A percentile compares a stretch with the other conserved stretches of the same genome.
These are phyloP conservation scores for Tamandua tetradactyla DNA, from an alignment of 2,797 vertebrate species.

Conservation along the genomic window DNA sequence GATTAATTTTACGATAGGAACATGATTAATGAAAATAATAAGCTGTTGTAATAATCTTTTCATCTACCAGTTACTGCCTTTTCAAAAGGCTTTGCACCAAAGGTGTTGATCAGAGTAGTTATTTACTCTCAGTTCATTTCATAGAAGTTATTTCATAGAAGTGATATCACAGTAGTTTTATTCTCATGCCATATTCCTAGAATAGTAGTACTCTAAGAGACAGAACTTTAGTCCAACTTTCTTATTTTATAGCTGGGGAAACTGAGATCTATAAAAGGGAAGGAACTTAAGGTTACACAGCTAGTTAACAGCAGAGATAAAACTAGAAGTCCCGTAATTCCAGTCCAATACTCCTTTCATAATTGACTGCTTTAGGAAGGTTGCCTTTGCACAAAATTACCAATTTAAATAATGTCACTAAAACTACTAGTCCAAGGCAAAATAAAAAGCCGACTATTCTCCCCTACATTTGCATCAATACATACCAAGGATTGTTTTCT, in stretches of 20 bases:
- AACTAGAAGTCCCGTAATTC: not conserved
- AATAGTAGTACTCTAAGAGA: not conserved
- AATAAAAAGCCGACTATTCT: not conserved
- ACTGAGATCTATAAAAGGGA: not conserved
- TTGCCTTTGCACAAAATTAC: not conserved
- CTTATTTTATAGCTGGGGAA: not conserved
- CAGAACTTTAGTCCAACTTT: not conserved
- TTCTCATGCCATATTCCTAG: not conserved
- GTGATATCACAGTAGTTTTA: conserved; percentile 5
- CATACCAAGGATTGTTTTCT: not conserved
- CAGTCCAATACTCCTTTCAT: not conserved
- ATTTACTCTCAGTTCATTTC: conserved; percentile 43
- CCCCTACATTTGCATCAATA: not conserved
- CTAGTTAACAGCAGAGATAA: conserved; percentile 8
- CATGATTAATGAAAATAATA: conserved; percentile 75
- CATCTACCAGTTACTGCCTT: conserved; percentile 35
- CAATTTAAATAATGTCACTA: not conserved
- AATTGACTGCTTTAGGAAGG: not conserved
- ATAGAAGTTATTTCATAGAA: not conserved
- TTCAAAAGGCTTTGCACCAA: not conserved
- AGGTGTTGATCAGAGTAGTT: conserved; percentile 39
- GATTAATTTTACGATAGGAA: conserved; percentile 69
- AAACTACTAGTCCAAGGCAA: not conserved
- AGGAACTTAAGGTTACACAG: not conserved
- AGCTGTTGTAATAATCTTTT: conserved; percentile 50